Percentiles rank a stretch among this genome's conserved stretches.
Conservation (phyloP, 2,797 vertebrate genomes). For the Megalops cyprinoides region DNA sequence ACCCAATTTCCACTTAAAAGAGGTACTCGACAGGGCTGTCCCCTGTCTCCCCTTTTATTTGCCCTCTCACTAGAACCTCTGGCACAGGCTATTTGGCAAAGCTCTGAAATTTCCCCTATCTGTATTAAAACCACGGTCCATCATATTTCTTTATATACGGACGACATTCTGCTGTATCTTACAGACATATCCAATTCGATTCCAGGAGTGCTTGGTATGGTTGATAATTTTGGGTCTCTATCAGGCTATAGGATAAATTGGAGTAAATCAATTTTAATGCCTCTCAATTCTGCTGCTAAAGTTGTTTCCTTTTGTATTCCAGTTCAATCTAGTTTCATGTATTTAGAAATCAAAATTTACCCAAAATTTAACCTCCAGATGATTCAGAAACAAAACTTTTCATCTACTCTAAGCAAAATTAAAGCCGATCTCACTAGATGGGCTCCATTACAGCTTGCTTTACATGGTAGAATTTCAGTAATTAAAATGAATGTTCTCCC, state of each 20-base stretch:
- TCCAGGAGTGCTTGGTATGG: not conserved
- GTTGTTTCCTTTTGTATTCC: not conserved
- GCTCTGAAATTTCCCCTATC: no score
- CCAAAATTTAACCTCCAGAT: not conserved
- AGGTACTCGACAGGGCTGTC: no score
- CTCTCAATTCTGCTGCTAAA: not conserved
- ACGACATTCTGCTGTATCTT: no score
- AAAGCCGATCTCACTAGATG: not conserved
- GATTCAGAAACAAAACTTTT: no score
- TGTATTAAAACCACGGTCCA: not conserved
- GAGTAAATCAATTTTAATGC: not conserved
- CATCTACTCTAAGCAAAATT: no score
- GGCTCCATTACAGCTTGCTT: not conserved
- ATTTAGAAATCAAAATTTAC: slow-evolving; percentile 5
- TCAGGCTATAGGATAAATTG: no score
- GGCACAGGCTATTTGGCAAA: no score
- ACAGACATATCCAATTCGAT: not conserved
- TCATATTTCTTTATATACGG: not conserved
- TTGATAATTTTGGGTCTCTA: no score
- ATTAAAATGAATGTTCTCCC: not conserved
- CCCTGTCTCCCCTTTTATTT: no score
- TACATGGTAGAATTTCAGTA: not conserved
- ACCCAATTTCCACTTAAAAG: no score
- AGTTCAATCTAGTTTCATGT: not conserved
- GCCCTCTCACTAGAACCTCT: no score